Conservation (phyloP, 2,888 invertebrate genomes). For the Sipha maydis region DNA sequence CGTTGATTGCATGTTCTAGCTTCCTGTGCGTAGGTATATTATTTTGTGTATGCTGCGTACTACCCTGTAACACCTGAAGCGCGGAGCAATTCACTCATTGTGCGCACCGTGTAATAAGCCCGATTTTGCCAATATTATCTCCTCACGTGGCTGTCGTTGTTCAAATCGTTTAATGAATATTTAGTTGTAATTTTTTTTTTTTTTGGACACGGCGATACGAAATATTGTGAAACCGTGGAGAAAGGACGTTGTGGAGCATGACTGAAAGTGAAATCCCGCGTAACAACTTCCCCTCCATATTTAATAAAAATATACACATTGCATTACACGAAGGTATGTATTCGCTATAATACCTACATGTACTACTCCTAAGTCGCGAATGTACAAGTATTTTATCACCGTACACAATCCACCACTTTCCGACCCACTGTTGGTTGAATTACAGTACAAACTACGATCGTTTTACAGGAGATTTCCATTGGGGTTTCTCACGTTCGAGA, state of each 20-base stretch:
- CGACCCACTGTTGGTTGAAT: not conserved
- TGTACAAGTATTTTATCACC: slow-evolving; percentile 12
- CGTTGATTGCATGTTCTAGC: slow-evolving; percentile 34
- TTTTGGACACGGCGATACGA: slow-evolving; percentile 37
- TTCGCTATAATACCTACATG: not conserved
- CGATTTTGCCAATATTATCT: not conserved
- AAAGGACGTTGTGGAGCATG: slow-evolving; percentile 60
- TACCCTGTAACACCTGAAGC: slow-evolving; percentile 35
- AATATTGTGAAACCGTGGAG: slow-evolving; percentile 59
- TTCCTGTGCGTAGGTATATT: slow-evolving; percentile 33
- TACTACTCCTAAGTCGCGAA: not conserved
- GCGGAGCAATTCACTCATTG: not conserved
- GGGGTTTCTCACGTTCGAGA: slow-evolving; percentile 23
- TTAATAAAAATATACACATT: not conserved
- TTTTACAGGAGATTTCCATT: slow-evolving; percentile 8
- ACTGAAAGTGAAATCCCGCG: slow-evolving; percentile 60
- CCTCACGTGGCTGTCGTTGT: not conserved
- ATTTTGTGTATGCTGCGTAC: not conserved
- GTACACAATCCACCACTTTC: not conserved
- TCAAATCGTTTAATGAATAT: slow-evolving; percentile 13
- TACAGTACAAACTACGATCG: not conserved
- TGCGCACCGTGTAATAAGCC: not conserved
- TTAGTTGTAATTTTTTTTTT: slow-evolving; percentile 33
- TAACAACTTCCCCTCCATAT: slow-evolving; percentile 24
- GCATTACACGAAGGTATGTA: not conserved